Percentiles rank a stretch among this genome's conserved stretches.
Conservation (phyloP, 2,113 vertebrate genomes). For the Neogale vison region DNA sequence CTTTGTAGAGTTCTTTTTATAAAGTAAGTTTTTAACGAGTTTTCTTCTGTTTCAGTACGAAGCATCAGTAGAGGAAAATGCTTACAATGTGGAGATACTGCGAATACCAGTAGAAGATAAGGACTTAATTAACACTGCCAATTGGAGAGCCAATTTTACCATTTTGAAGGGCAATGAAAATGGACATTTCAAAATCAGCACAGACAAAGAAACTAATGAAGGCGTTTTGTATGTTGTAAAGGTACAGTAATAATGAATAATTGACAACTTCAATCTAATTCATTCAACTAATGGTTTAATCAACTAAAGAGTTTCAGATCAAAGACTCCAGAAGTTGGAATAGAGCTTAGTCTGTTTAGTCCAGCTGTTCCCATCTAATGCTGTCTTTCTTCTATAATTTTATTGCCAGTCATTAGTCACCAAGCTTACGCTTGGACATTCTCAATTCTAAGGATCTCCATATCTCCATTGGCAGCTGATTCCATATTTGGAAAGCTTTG, state of each 20-base stretch:
- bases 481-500: background rate
- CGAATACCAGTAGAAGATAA: conserved; percentile 89
- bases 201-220: conserved; percentile 90
- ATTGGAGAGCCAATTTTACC: conserved; percentile 88
- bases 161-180: conserved; percentile 92
- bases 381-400: background rate
- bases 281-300: background rate
- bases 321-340: background rate
- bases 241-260: conserved; percentile 81
- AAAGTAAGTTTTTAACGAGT: background rate
- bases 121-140: conserved; percentile 86
- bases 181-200: conserved; percentile 89
- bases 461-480: background rate
- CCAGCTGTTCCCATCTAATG: background rate
- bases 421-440: background rate
- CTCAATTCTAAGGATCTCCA: background rate
- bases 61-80: conserved; percentile 87
- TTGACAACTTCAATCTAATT: background rate
- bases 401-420: background rate
- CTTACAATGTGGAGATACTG: conserved; percentile 84
- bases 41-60: conserved; percentile 83
- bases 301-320: background rate
- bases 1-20: background rate
- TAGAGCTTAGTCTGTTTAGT: background rate
- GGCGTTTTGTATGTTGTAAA: conserved; percentile 89